Percentiles rank a stretch among this genome's conserved stretches.
These are phyloP conservation scores for Pachyramphus minor DNA, from an alignment of 2,113 vertebrate genomes.

Conservation along the genomic window DNA sequence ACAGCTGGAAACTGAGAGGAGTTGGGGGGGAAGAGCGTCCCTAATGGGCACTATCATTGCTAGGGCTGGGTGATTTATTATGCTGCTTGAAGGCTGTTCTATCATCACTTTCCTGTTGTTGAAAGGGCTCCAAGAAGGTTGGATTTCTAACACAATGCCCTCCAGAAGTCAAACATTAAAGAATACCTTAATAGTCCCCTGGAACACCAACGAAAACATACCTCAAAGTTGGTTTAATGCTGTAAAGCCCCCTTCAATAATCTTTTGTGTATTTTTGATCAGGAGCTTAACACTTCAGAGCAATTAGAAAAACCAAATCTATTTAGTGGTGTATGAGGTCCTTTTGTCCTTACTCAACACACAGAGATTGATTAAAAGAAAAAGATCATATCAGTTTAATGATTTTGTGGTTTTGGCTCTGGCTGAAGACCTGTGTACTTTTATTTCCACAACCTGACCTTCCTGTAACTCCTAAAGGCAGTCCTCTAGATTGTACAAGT, in stretches of 20 bases:
- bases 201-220: neutral
- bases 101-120: neutral
- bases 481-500: neutral
- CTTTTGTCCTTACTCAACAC: conserved; percentile 28
- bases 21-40: neutral
- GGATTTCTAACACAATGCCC: conserved; percentile 40
- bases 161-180: conserved; percentile 37
- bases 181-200: conserved; percentile 15
- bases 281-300: neutral
- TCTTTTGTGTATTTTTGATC: neutral
- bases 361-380: neutral
- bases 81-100: conserved; percentile 35
- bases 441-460: neutral
- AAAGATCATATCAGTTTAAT: neutral
- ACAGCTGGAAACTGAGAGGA: conserved; percentile 60
- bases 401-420: neutral
- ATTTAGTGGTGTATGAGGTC: conserved; percentile 2
- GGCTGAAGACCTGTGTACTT: neutral
- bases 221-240: neutral
- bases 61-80: conserved; percentile 61
- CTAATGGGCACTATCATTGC: conserved; percentile 70
- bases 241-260: neutral
- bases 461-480: neutral
- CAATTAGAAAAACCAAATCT: neutral
- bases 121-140: conserved; percentile 24